Evolutionary conservation across 1,140 invertebrate genomes (phyloP), one percentile per base, ranked within the genome.

Genomic region (Drosophila jambulina): DNA sequence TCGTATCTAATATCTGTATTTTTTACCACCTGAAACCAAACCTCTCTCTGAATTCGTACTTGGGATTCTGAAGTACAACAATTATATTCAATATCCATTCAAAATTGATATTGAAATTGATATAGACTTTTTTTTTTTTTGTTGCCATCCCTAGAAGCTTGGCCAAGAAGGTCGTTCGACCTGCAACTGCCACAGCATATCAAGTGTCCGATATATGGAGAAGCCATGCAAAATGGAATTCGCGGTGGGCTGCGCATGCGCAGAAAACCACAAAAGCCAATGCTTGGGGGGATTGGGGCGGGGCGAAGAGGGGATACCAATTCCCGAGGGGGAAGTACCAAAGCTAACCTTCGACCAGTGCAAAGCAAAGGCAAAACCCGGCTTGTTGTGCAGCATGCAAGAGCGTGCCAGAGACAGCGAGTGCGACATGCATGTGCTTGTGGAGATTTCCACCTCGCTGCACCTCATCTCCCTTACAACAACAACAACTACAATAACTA

Each of bases 171-270:
- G 38, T 70, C 54, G 64, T 49, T 54, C 54, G 51, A 45, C 53
- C 53, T 75, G 71, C 45, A 43, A 40, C 19, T 61, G 48, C 64
- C 69, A 82, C 59, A 38, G 32, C 48, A 83, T 84, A 82, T 86
- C 78, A 71, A 70, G 68, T 85, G 70, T 75, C 80, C 58, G 36
- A 71, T 59, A 32, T 27, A 27, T 21, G 53, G 53, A 27, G 82
- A 87, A 86, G 83, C 83, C 82, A 72, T 87, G 77, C 53, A 79
- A 81, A 65, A 65, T 78, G 71, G 62, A 75, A 76, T 60, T 40
- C 65, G 64, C 64, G 56, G 82, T 79, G 63, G 78, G 83, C 63
- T 88, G 81, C 84, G 83, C 83, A 84, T 83, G 83, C 83, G 83
- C 77, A 87, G 43, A 49, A 78, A 81, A 84, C 82, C 82, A 32